Evolutionary conservation across 1,140 invertebrate species (phyloP).

Genomic region (Conus betulinus): DNA sequence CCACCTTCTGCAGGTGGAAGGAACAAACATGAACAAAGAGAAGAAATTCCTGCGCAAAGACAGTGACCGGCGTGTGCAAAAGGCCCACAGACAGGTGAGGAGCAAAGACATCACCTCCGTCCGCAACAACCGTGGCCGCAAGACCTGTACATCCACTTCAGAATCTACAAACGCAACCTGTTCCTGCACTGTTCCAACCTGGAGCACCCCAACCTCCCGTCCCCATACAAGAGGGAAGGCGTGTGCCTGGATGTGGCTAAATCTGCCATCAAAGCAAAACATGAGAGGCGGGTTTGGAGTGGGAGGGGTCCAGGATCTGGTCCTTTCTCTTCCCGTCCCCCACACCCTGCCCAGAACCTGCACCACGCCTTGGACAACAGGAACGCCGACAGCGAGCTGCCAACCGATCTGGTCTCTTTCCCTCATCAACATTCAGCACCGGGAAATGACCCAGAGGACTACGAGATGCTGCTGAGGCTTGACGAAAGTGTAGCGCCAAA

Average conservation of each 20-base stretch:
- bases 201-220: slow-evolving; percentile 44
- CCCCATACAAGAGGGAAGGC: slow-evolving; percentile 21
- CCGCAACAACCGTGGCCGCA: slow-evolving; percentile 64
- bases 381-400: slow-evolving; percentile 52
- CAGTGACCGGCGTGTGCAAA: slow-evolving; percentile 56
- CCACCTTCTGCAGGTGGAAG: slow-evolving; percentile 40
- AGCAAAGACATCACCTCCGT: slow-evolving; percentile 62
- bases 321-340: slow-evolving; percentile 52
- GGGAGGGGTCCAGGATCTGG: slow-evolving; percentile 32
- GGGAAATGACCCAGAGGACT: slow-evolving; percentile 68
- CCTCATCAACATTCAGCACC: slow-evolving; percentile 63
- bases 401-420: slow-evolving; percentile 50
- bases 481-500: slow-evolving; percentile 67
- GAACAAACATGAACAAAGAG: slow-evolving; percentile 25
- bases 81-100: slow-evolving; percentile 64
- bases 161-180: slow-evolving; percentile 59
- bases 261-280: slow-evolving; percentile 27
- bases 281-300: slow-evolving; percentile 33
- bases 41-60: slow-evolving; percentile 54
- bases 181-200: slow-evolving; percentile 50
- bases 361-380: slow-evolving; percentile 56
- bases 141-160: slow-evolving; percentile 65
- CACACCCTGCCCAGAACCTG: slow-evolving; percentile 56
- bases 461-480: slow-evolving; percentile 63
- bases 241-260: slow-evolving; percentile 32